Conservation (phyloP, 2,797 vertebrate species). For the Gallinago nigripennis region DNA sequence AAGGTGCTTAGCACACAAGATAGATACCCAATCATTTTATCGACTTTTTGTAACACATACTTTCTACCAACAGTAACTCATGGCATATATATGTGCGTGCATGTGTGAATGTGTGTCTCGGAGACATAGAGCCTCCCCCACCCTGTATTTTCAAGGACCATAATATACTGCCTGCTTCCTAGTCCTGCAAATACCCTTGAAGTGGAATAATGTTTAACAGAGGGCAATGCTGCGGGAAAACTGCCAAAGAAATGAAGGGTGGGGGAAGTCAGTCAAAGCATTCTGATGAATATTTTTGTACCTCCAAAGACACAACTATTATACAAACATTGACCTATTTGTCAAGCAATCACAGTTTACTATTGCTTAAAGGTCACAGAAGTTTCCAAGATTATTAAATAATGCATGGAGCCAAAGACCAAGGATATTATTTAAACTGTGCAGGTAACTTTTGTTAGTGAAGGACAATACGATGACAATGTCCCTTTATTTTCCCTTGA, state of each 20-base stretch:
- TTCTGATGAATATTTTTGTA: conserved; percentile 31
- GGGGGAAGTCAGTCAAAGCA: conserved; percentile 7
- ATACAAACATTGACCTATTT: conserved; percentile 36
- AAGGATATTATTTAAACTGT: conserved; percentile 8
- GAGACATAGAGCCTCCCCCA: background rate
- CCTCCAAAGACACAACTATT: conserved; percentile 40
- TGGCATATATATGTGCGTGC: background rate
- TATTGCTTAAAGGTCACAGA: conserved; percentile 29
- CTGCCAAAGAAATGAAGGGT: conserved; percentile 14
- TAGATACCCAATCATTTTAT: background rate
- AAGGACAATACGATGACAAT: background rate
- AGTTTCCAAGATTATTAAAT: conserved; percentile 28
- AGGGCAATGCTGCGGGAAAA: background rate
- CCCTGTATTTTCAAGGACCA: conserved; percentile 30
- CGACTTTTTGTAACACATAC: background rate
- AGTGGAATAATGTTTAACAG: conserved; percentile 63
- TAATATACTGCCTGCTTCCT: conserved; percentile 56
- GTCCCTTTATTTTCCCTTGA: background rate
- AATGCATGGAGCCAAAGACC: background rate
- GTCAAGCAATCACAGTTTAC: conserved; percentile 27
- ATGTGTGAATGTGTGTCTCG: background rate
- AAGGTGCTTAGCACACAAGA: background rate
- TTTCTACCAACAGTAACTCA: background rate
- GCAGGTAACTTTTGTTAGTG: background rate
- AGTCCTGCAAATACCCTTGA: conserved; percentile 65